phyloP scores from a whole-genome alignment of 2,113 vertebrate species.

The Spheniscus mendiculus region DNA sequence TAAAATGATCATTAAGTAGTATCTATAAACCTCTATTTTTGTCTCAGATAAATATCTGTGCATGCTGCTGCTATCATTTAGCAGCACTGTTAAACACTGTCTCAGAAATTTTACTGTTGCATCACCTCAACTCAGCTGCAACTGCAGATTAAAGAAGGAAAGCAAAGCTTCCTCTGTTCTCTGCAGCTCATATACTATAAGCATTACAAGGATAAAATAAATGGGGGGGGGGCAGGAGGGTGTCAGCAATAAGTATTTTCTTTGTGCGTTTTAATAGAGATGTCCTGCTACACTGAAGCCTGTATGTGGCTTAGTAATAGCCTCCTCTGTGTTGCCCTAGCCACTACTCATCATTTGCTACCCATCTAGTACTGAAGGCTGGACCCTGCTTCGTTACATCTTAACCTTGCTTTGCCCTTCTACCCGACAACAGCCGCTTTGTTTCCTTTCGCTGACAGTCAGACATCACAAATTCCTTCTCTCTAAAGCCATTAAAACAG shows the following conservation, averaged over 20 bases:
- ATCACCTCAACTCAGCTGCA: neutral
- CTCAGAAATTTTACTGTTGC: neutral
- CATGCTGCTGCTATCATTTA: neutral
- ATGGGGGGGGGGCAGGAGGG: neutral
- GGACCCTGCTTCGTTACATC: neutral
- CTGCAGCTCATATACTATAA: neutral
- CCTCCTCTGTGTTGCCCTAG: neutral
- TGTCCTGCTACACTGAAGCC: neutral
- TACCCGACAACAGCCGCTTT: neutral
- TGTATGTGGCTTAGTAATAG: neutral
- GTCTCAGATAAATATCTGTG: neutral
- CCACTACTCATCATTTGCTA: neutral
- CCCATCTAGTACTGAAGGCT: neutral
- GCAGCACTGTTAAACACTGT: neutral
- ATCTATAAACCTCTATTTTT: neutral
- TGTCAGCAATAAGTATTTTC: neutral
- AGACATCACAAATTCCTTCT: constrained; percentile 14
- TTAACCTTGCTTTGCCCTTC: constrained; percentile 51
- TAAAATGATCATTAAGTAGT: neutral
- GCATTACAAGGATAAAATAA: neutral
- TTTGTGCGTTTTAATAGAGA: neutral
- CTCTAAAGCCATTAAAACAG: constrained; percentile 5
- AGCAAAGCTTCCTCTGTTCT: neutral
- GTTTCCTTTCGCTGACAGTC: neutral
- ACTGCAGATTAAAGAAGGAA: neutral